Percentiles rank a stretch among this genome's conserved stretches.
Evolutionary conservation across 2,113 vertebrate species (phyloP).

Genomic region (Protobothrops mucrosquamatus): DNA sequence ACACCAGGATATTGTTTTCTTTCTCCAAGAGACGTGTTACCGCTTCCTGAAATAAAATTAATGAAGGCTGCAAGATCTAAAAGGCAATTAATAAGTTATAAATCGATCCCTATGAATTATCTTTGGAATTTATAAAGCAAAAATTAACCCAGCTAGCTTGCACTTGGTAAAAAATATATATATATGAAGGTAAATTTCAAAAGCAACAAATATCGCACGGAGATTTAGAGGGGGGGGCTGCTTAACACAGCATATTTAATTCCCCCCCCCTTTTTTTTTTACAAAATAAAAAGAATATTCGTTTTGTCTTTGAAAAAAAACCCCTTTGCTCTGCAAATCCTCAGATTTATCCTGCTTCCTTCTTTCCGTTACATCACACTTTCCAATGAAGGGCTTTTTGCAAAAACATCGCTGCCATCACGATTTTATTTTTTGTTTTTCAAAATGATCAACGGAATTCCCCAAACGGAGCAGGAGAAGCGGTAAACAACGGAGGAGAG

Average conservation of each 20-base stretch:
- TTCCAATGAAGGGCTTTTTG: neutral
- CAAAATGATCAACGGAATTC: neutral
- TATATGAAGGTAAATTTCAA: neutral
- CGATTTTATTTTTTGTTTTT: neutral
- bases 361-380: neutral
- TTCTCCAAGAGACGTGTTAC: neutral
- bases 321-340: neutral
- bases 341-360: neutral
- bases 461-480: neutral
- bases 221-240: no score
- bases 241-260: neutral
- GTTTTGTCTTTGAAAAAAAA: neutral
- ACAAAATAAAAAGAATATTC: neutral
- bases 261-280: neutral
- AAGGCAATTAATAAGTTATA: neutral
- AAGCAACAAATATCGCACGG: neutral
- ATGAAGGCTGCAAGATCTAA: neutral
- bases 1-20: neutral
- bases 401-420: neutral
- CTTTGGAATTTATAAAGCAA: neutral
- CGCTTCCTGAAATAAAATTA: neutral
- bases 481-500: neutral
- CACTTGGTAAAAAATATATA: neutral
- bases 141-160: neutral
- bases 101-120: neutral